A percentile compares a stretch with the other conserved stretches of the same genome.
Conservation (phyloP, 2,797 vertebrate species). For the Amblyraja radiata region DNA sequence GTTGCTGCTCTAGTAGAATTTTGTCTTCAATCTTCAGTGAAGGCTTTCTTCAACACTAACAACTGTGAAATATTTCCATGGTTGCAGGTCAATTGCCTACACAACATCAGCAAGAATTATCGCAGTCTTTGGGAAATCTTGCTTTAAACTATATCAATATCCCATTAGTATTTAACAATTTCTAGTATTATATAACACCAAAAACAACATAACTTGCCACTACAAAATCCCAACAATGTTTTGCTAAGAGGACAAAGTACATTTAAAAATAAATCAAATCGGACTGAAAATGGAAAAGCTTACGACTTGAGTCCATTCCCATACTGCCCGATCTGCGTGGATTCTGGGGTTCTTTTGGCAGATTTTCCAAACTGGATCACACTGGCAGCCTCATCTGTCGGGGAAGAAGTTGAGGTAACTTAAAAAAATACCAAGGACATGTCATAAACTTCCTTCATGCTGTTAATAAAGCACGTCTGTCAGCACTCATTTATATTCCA, state of each 20-base stretch:
- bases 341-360: slow-evolving; percentile 85
- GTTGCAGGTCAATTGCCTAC: background rate
- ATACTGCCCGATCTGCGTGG: slow-evolving; percentile 94
- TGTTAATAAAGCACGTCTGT: background rate
- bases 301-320: slow-evolving; percentile 98
- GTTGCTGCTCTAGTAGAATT: background rate
- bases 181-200: background rate
- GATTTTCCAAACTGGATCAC: slow-evolving; percentile 98
- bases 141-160: background rate
- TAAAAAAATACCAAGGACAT: background rate
- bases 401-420: slow-evolving; percentile 21
- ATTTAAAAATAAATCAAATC: background rate
- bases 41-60: background rate
- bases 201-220: background rate
- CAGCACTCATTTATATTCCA: background rate
- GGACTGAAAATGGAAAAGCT: slow-evolving; percentile 6
- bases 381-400: slow-evolving; percentile 85
- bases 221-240: background rate
- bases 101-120: background rate
- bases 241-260: background rate
- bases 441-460: background rate
- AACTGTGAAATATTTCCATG: background rate
- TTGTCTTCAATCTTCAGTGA: background rate
- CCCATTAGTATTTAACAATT: background rate
- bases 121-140: background rate